Percentiles rank a stretch among this genome's conserved stretches.
Conservation (phyloP, 2,888 invertebrate species). For the Erpobdella octoculata region DNA sequence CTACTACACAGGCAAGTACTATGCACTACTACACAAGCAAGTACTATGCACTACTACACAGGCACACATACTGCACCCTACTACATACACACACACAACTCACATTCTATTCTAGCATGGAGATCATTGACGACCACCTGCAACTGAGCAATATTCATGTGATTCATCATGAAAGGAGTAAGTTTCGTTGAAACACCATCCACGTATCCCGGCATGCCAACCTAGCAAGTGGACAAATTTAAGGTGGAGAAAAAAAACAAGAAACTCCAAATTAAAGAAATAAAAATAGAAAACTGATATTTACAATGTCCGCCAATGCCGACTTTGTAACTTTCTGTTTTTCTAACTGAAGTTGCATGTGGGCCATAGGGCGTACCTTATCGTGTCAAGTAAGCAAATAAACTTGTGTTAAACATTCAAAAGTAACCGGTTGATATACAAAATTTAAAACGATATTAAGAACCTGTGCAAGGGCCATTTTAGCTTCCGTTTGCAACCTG, state of each 20-base stretch:
- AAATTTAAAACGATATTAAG: background rate
- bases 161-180: conserved; percentile 74
- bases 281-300: conserved; percentile 16
- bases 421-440: background rate
- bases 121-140: conserved; percentile 90
- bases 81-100: conserved; percentile 29
- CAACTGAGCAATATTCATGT: conserved; percentile 85
- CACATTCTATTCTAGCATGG: conserved; percentile 80
- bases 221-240: too few relatives aligned
- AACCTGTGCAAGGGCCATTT: conserved; percentile 49
- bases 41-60: too few relatives aligned
- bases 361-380: conserved; percentile 50
- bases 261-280: background rate
- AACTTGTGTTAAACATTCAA: background rate
- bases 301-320: conserved; percentile 47
- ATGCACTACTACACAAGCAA: too few relatives aligned
- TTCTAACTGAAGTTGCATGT: conserved; percentile 50
- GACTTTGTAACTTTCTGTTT: conserved; percentile 48
- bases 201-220: conserved; percentile 65
- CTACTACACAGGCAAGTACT: too few relatives aligned
- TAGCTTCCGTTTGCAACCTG: conserved; percentile 47
- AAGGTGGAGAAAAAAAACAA: background rate
- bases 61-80: too few relatives aligned
- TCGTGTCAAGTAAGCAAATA: too few relatives aligned
- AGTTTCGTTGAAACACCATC: conserved; percentile 69